Conservation (phyloP, 2,797 vertebrate genomes). For the Chiroxiphia lanceolata region DNA sequence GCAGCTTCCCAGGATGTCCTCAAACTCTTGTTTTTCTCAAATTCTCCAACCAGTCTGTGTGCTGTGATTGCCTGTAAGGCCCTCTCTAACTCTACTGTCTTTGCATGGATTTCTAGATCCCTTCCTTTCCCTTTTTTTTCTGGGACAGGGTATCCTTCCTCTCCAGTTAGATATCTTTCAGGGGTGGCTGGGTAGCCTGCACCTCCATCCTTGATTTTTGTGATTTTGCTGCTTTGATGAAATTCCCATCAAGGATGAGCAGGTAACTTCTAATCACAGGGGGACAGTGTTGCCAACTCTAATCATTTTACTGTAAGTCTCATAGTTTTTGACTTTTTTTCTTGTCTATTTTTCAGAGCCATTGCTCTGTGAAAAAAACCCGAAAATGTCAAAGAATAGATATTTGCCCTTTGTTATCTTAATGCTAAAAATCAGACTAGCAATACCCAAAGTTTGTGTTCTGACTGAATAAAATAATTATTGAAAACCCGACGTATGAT, state of each 20-base stretch:
- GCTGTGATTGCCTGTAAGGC: neutral
- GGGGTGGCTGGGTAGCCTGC: neutral
- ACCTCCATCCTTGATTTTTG: neutral
- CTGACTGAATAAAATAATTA: neutral
- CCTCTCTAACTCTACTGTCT: neutral
- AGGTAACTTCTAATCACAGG: neutral
- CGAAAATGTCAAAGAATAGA: neutral
- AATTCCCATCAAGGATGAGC: neutral
- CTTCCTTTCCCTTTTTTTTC: neutral
- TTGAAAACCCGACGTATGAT: neutral
- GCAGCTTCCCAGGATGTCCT: neutral
- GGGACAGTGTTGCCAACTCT: neutral
- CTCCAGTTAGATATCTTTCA: neutral
- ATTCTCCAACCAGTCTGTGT: neutral
- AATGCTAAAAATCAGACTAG: neutral
- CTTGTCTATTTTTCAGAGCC: neutral
- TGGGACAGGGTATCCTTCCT: neutral
- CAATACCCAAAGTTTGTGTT: neutral
- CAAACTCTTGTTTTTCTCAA: neutral
- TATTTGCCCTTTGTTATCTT: neutral
- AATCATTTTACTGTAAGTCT: neutral
- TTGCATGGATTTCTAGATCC: neutral
- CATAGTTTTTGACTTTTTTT: neutral
- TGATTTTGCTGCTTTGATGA: conserved; percentile 12
- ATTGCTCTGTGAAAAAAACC: neutral